These are phyloP conservation scores for Megalops atlanticus DNA, from an alignment of 2,113 vertebrate species.

Conservation along the genomic window DNA sequence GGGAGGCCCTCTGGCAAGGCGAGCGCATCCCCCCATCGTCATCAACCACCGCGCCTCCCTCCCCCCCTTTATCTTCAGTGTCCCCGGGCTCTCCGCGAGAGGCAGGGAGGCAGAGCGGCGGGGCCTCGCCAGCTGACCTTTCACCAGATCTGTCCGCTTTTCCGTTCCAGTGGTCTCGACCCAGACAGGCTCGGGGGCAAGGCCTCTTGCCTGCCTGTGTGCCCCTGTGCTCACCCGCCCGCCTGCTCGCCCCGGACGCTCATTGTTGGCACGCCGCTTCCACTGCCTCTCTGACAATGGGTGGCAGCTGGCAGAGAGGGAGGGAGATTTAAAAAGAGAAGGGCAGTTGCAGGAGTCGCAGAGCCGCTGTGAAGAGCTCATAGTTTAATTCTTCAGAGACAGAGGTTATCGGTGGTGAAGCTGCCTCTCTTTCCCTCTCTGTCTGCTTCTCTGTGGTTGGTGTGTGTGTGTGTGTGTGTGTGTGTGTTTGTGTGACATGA, in stretches of 20 bases:
- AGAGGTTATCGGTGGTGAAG: background rate
- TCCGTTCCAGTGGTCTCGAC: constrained; percentile 68
- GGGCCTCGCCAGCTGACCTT: background rate
- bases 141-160: constrained; percentile 58
- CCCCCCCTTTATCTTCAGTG: background rate
- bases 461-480: background rate
- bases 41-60: background rate
- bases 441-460: background rate
- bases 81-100: background rate
- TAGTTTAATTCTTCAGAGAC: too few species aligned
- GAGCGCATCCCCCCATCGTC: background rate
- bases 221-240: too few species aligned
- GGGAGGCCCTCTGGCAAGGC: background rate
- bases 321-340: background rate
- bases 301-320: constrained; percentile 3
- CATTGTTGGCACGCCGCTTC: constrained; percentile 43
- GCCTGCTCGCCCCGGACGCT: constrained; percentile 28
- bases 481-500: background rate
- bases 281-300: constrained; percentile 24
- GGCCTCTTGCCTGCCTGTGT: constrained; percentile 29
- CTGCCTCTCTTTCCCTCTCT: background rate
- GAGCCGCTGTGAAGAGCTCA: too few species aligned
- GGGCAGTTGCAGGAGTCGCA: too few species aligned
- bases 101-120: background rate
- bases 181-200: constrained; percentile 62